These are phyloP conservation scores for Gymnothorax javanicus DNA, from an alignment of 2,797 vertebrate species.

Conservation along the genomic window DNA sequence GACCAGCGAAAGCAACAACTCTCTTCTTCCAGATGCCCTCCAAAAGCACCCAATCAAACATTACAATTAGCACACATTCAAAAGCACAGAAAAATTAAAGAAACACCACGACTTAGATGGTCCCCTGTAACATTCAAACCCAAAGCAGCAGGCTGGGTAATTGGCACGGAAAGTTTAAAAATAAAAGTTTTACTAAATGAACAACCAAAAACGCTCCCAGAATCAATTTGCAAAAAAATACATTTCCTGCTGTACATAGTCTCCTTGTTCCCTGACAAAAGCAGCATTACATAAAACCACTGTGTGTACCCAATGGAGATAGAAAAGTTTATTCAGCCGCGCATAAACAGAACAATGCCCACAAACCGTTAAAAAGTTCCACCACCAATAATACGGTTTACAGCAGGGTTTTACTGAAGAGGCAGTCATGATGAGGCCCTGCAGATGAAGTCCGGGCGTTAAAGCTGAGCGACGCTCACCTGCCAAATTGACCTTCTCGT, in stretches of 20 bases:
- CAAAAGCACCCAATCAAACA: no score
- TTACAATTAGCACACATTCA: no score
- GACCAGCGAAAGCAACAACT: no score
- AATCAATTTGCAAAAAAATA: background rate
- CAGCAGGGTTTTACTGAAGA: background rate
- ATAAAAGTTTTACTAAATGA: no score
- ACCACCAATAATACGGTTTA: no score
- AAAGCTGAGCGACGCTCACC: slow-evolving; percentile 69
- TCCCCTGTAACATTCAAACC: no score
- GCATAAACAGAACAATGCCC: background rate
- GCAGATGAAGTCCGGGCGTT: background rate
- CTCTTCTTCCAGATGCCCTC: no score
- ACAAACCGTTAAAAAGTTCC: background rate
- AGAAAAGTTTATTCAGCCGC: no score
- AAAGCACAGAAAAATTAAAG: no score
- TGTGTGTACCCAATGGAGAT: background rate
- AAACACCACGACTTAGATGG: no score
- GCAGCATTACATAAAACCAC: background rate
- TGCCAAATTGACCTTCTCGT: slow-evolving; percentile 94
- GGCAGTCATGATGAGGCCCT: background rate
- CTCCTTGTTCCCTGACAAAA: background rate
- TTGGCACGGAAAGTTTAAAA: no score
- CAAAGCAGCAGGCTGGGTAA: no score
- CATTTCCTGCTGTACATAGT: background rate
- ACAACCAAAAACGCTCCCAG: background rate